Conservation (phyloP, 2,888 invertebrate genomes). For the Yponomeuta sedellus region DNA sequence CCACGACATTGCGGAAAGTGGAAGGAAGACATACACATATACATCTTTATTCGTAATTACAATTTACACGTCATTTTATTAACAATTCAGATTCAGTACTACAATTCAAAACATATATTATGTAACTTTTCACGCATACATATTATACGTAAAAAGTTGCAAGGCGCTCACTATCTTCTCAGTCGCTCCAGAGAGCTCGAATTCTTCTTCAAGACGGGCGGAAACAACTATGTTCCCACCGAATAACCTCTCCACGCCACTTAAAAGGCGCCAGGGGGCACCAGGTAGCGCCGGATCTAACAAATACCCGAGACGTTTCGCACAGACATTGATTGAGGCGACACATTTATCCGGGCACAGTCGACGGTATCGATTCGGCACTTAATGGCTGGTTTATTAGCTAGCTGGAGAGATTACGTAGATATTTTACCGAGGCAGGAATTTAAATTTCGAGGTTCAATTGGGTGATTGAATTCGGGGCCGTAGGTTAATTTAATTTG, state of each 20-base stretch:
- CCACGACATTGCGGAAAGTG: no score
- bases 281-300: background rate
- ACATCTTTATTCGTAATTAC: no score
- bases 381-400: constrained; percentile 6
- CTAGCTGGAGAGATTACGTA: constrained; percentile 2
- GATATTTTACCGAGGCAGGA: background rate
- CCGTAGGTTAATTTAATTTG: background rate
- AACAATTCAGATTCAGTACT: no score
- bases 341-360: background rate
- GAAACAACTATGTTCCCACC: no score
- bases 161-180: no score
- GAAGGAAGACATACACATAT: no score
- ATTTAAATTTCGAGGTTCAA: background rate
- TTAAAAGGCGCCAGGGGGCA: background rate
- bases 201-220: no score
- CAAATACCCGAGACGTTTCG: background rate
- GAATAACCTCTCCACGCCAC: background rate
- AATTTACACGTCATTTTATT: no score
- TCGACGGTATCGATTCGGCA: background rate
- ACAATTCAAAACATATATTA: no score
- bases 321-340: background rate
- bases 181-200: no score
- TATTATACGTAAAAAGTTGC: no score
- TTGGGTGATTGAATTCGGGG: background rate
- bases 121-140: no score